Evolutionary conservation across 2,113 vertebrate species (phyloP), one percentile per base, ranked within the genome.

Genomic region (Xyliphius kryptos): DNA sequence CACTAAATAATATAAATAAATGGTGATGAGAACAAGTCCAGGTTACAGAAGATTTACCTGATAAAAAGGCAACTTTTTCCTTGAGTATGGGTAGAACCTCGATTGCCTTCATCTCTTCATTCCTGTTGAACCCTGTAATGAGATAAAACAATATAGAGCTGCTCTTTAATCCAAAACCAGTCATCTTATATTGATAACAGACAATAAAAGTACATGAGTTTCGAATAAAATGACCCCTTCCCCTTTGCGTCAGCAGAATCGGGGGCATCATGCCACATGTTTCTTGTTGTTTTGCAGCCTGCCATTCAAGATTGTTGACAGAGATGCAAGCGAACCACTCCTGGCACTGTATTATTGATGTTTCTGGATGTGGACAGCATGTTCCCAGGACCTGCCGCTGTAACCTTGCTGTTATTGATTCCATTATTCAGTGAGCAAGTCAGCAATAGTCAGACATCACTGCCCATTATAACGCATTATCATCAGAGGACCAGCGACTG

Each of bases 21-120:
- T n/a, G n/a, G n/a, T n/a, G n/a, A n/a, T n/a, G 26, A 32, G 26
- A 32, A 32, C 26, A 32, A 32, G 26, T 32, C 26, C 26, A 32
- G 4, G 4, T 32, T 32, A 32, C 26, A 32, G 26, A 1, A 32
- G 2, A 6, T 32, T 22, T 7, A 99, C 96, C 96, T 87, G 96
- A 99, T 77, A 99, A 87, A 77, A 94, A 99, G 61, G 94, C 96
- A 73, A 99, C 93, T 85, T 98, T 98, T 81, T 99, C 96, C 81
- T 99, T 99, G 78, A 99, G 86, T 83, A 99, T 95, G 71, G 96
- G 93, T 72, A 99, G 83, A 58, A 99, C 94, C 83, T 98, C 96
- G 90, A 97, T 92, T 36, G 95, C 96, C 84, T 94, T 97, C 91
- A 97, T 93, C 77, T 95, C 94, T 84, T 99, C 96, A 80, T 95